Evolutionary conservation across 2,888 invertebrate species (phyloP), one percentile per base, ranked within the genome.

Genomic region (Kuschelorhynchus macadamiae): DNA sequence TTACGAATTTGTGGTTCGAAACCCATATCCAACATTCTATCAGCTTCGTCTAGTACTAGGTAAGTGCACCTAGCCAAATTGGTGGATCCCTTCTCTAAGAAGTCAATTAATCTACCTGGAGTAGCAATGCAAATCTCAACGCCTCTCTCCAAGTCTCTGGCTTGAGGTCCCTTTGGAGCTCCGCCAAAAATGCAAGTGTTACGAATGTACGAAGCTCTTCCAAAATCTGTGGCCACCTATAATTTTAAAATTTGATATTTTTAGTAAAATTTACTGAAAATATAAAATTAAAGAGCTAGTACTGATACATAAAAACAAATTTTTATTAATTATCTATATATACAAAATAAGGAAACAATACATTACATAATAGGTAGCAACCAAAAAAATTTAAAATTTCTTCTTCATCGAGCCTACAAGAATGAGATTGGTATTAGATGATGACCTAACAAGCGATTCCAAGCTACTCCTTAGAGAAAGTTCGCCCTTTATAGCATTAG

Each of bases 21-120:
- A 71, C 97, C 97, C 97, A 98, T 97, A 84, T 97, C 97, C 78
- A 97, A 87, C 97, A 97, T 97, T 52, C 97, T 88, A 82, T 97
- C 98, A 72, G 98, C 98, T 85, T 98, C 96, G 84, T 96, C 96
- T 71, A 96, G 84, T 12, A 96, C 95, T 71, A 96, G 85, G 82
- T 95, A 96, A 8, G 96, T 95, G 75, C 91, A 91, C 71, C 93
- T 87, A 73, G 90, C 89, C 69, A 94, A 84, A 81, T 92, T 92
- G 44, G 90, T 88, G 72, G 89, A 88, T 0, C 87, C 88, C 74
- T 89, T 89, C 81, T 95, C 94, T 20, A 96, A 85, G 77, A 95
- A 93, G 82, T 96, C 95, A 68, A 95, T 87, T 16, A 96, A 84
- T 72, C 95, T 86, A n/a, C 95, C 95, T 25, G 95, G 95, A n/a